phyloP scores from a whole-genome alignment of 2,888 invertebrate species.

The Sesia bembeciformis region DNA sequence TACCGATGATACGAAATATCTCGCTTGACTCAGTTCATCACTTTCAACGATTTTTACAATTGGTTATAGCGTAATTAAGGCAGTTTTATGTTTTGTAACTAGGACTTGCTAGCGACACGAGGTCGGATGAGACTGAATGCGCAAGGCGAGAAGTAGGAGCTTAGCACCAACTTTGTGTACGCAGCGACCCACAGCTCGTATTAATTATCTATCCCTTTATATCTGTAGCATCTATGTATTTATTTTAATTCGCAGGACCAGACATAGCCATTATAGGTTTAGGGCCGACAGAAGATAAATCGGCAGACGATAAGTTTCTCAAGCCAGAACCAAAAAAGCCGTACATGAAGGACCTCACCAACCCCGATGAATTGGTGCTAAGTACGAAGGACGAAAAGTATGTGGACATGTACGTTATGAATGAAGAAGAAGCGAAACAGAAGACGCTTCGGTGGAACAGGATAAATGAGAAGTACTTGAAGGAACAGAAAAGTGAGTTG shows the following conservation, averaged over 20 bases:
- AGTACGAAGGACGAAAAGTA: constrained; percentile 92
- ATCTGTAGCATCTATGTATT: not conserved
- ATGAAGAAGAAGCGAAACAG: constrained; percentile 82
- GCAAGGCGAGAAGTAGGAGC: no score
- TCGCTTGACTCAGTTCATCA: no score
- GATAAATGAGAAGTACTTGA: constrained; percentile 89
- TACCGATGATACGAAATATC: no score
- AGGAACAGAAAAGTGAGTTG: constrained; percentile 82
- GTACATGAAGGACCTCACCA: constrained; percentile 39
- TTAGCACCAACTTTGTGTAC: no score
- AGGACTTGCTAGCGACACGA: no score
- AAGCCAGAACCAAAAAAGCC: constrained; percentile 47
- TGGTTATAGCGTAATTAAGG: no score
- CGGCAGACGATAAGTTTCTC: constrained; percentile 30
- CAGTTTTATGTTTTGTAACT: no score
- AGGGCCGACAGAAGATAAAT: constrained; percentile 48
- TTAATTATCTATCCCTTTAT: no score
- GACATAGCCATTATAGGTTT: constrained; percentile 87
- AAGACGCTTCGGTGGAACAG: constrained; percentile 92
- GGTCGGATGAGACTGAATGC: no score
- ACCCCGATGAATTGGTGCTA: constrained; percentile 76
- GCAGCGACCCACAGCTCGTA: no score
- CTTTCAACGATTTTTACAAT: no score
- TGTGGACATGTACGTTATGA: constrained; percentile 86
- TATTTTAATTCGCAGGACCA: constrained; percentile 64